Evolutionary conservation across 2,113 vertebrate genomes (phyloP).

Genomic region (Antigone vipio): DNA sequence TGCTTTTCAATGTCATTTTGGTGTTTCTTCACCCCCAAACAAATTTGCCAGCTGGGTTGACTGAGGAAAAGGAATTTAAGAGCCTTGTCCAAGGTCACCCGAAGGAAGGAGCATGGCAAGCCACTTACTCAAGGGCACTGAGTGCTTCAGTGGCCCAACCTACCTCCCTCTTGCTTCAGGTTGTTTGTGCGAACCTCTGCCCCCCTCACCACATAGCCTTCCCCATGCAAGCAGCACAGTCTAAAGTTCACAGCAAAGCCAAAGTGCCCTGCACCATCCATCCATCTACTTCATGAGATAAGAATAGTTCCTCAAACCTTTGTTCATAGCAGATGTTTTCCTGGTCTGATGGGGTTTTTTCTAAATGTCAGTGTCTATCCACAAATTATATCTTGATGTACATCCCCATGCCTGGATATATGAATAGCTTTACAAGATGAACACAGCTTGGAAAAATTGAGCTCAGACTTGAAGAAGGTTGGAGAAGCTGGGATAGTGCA

Average conservation of each 20-base stretch:
- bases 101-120: slow-evolving; percentile 64
- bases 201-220: slow-evolving; percentile 41
- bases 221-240: slow-evolving; percentile 52
- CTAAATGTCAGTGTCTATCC: slow-evolving; percentile 31
- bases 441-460: neutral
- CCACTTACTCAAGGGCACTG: slow-evolving; percentile 67
- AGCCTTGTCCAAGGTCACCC: slow-evolving; percentile 74
- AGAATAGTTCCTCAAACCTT: slow-evolving; percentile 61
- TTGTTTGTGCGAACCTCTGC: slow-evolving; percentile 66
- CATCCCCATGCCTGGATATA: neutral
- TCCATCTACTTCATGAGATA: slow-evolving; percentile 37
- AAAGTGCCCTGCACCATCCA: slow-evolving; percentile 37
- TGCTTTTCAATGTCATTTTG: slow-evolving; percentile 70
- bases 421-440: neutral
- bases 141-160: neutral
- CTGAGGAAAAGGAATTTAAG: slow-evolving; percentile 66
- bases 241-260: slow-evolving; percentile 62
- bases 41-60: slow-evolving; percentile 61
- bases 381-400: neutral
- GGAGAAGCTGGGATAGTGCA: neutral
- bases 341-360: neutral
- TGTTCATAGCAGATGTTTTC: slow-evolving; percentile 51
- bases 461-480: neutral
- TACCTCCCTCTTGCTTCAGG: slow-evolving; percentile 48
- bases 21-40: slow-evolving; percentile 42